phyloP scores from a whole-genome alignment of 2,888 invertebrate genomes.

The Protonemura montana region DNA sequence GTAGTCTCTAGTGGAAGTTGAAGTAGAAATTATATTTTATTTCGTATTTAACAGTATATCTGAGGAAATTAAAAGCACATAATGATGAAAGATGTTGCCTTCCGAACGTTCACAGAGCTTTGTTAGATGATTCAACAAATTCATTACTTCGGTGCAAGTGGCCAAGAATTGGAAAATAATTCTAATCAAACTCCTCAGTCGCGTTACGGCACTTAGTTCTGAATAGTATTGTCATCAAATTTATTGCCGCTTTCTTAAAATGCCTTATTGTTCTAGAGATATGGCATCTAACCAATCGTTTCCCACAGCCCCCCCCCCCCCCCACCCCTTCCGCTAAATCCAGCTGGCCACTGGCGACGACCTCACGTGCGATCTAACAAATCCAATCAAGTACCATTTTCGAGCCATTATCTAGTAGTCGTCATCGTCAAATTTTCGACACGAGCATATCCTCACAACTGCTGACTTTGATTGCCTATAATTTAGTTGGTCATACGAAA shows the following conservation, averaged over 20 bases:
- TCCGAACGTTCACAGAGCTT: background rate
- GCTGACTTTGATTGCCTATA: slow-evolving; percentile 39
- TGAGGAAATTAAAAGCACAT: background rate
- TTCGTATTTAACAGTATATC: background rate
- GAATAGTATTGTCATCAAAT: background rate
- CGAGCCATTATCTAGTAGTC: slow-evolving; percentile 24
- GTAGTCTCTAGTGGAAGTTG: no score
- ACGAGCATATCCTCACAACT: slow-evolving; percentile 24
- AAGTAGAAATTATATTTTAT: no score
- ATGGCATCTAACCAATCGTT: background rate
- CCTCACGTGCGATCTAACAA: background rate
- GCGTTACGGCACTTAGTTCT: background rate
- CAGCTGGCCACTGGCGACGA: background rate
- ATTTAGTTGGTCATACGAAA: slow-evolving; percentile 39
- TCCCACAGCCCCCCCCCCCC: background rate
- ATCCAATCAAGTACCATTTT: slow-evolving; percentile 33
- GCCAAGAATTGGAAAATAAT: background rate
- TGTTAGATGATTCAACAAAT: background rate
- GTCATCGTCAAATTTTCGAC: background rate
- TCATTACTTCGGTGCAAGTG: background rate
- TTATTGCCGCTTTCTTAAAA: background rate
- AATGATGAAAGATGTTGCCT: background rate
- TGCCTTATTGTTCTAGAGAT: background rate
- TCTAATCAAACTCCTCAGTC: background rate
- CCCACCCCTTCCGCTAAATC: background rate